Evolutionary conservation across 2,113 vertebrate genomes (phyloP).

Genomic region (Acanthisitta chloris): DNA sequence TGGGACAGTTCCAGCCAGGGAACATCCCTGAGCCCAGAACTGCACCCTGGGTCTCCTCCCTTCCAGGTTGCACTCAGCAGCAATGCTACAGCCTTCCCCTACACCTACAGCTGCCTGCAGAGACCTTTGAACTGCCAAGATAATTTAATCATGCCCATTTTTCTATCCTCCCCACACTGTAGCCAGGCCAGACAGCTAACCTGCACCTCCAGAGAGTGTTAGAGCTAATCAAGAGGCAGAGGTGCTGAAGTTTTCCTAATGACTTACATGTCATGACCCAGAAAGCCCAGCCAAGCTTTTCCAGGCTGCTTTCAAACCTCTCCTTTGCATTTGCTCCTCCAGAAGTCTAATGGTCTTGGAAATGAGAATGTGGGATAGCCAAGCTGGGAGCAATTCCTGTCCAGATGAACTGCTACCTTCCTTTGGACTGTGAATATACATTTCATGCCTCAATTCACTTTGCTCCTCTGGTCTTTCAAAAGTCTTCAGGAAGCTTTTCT

Average conservation of each 20-base stretch:
- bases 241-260: not conserved
- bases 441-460: not conserved
- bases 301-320: not conserved
- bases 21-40: not conserved
- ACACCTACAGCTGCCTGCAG: not conserved
- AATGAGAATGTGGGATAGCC: not conserved
- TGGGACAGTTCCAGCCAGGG: not conserved
- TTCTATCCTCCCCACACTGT: not conserved
- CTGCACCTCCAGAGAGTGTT: not conserved
- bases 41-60: not conserved
- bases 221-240: not conserved
- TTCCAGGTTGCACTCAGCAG: not conserved
- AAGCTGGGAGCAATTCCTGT: not conserved
- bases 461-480: not conserved
- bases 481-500: not conserved
- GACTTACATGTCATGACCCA: not conserved
- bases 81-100: not conserved
- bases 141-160: not conserved
- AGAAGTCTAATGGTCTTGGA: not conserved
- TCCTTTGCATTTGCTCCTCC: not conserved
- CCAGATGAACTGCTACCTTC: not conserved
- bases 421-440: too few relatives aligned
- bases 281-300: not conserved
- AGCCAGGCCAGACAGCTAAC: not conserved
- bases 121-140: not conserved